These are phyloP conservation scores for Threskiornis aethiopicus DNA, from an alignment of 2,797 vertebrate species.

Conservation along the genomic window DNA sequence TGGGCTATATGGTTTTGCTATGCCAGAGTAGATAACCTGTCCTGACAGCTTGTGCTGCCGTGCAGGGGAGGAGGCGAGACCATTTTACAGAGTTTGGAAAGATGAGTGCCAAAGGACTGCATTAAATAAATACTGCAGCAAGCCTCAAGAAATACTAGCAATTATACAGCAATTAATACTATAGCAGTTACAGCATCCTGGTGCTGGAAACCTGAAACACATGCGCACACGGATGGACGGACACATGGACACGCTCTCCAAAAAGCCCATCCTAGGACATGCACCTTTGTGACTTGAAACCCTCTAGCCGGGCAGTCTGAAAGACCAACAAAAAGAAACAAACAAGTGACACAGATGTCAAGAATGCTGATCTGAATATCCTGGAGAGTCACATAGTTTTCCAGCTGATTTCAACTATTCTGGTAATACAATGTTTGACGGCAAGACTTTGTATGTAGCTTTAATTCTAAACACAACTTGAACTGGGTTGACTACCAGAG, in stretches of 20 bases:
- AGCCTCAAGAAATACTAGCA: background rate
- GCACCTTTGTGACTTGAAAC: background rate
- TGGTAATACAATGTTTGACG: background rate
- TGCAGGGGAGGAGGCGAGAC: background rate
- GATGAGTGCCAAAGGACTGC: background rate
- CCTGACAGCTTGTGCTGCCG: background rate
- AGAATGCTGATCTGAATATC: background rate
- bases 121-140: background rate
- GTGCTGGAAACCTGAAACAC: background rate
- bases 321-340: background rate
- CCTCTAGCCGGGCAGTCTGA: background rate
- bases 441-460: background rate
- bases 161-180: background rate
- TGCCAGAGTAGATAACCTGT: background rate
- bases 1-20: background rate
- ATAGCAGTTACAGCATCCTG: background rate
- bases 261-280: background rate
- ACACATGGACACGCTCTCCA: background rate
- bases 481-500: background rate
- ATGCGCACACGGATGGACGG: rapidly evolving
- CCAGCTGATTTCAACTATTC: background rate
- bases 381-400: background rate
- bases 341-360: background rate
- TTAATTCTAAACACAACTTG: background rate
- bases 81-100: background rate